Evolutionary conservation across 2,113 vertebrate genomes (phyloP).

Genomic region (Colinus virginianus): DNA sequence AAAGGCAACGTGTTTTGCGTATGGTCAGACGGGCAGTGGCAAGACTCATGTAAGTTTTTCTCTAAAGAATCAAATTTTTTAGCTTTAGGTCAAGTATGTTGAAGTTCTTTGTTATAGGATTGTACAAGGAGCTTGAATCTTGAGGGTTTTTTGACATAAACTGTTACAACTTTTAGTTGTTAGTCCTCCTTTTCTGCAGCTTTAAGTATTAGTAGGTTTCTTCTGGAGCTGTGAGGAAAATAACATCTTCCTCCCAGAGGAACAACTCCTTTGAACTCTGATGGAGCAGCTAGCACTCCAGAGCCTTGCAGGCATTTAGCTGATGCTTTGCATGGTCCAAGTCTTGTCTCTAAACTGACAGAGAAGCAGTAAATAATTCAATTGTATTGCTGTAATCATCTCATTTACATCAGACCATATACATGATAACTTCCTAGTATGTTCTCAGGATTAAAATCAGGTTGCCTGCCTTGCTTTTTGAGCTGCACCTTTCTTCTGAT

Average conservation of each 20-base stretch:
- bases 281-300: not conserved
- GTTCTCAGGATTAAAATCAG: not conserved
- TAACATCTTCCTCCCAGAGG: not conserved
- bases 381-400: not conserved
- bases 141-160: not conserved
- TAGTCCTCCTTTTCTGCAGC: not conserved
- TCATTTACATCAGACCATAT: not conserved
- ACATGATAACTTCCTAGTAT: not conserved
- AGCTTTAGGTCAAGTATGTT: not conserved
- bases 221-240: not conserved
- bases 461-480: not conserved
- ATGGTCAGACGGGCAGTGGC: constrained; percentile 97
- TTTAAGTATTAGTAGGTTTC: not conserved
- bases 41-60: constrained; percentile 92
- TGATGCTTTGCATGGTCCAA: not conserved
- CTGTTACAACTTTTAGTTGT: not conserved
- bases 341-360: not conserved
- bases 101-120: not conserved
- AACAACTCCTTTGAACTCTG: not conserved
- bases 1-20: constrained; percentile 96
- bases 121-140: not conserved
- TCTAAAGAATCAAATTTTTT: not conserved
- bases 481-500: not conserved
- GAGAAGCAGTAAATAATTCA: not conserved
- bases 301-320: not conserved